Base-by-base conservation (phyloP, 2,888 invertebrate species). In the Venusia cambrica region DNA sequence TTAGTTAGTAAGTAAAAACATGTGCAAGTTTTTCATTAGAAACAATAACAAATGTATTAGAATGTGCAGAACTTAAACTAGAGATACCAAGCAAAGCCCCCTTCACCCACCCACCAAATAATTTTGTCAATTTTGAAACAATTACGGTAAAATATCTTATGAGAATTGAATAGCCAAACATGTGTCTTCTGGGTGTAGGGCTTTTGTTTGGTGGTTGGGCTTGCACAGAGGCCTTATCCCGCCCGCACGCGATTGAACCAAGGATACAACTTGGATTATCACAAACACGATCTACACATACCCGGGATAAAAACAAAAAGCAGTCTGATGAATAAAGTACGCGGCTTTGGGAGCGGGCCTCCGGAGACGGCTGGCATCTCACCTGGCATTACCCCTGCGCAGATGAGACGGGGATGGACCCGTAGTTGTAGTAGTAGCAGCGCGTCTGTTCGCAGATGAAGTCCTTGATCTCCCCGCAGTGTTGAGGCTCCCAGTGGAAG, bases 381-480 rank as follows among this genome's bases (percentile, higher is more conserved):
- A 92, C 92, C 92, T 93, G 87, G 76, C 83, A 94, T 94, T 95
- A 95, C 94, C 94, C 94, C 94, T 95, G 94, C 90, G 94, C 92
- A 65, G 94, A 93, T 76, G 94, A 94, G 71, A 94, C 94, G 77
- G 94, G 94, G 89, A 94, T 94, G 79, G 94, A 94, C 76, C 94
- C 95, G 83, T 95, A 95, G 88, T 95, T 95, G 89, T 94, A 95
- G 88, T 94, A 95, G 84, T 95, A 95, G 88, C 95, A 95, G 69
- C 95, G 91, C 46, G 95, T 95, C 88, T 95, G 94, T 87, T 95
- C 95, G 87, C 95, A 95, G 71, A 95, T 94, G 80, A 95, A 95
- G 84, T 95, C 94, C 88, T 94, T 95, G 61, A 93, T 90, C 64
- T 91, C 90, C 46, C 92, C 92, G 75, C 95, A 95, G 80, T 95